Percentiles rank a stretch among this genome's conserved stretches.
These are phyloP conservation scores for Candoia aspera DNA, from an alignment of 2,113 vertebrate species.

Conservation along the genomic window DNA sequence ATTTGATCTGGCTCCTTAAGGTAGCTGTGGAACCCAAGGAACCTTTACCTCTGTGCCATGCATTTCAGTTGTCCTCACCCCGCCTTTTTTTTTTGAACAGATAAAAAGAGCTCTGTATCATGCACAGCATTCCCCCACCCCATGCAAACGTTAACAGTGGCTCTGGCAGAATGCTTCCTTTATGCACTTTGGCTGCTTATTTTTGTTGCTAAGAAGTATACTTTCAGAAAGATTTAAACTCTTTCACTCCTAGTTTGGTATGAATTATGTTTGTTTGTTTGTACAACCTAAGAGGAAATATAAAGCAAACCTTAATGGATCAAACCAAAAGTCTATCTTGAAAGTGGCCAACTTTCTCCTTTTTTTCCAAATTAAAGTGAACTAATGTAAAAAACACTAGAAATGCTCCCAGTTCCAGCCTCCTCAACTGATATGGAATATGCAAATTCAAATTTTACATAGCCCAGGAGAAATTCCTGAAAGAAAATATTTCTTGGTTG, in stretches of 20 bases:
- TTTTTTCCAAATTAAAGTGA: background rate
- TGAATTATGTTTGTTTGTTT: background rate
- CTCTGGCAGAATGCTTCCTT: background rate
- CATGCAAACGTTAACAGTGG: background rate
- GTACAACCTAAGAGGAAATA: background rate
- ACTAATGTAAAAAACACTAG: background rate
- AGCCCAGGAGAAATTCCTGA: background rate
- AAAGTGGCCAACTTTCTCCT: background rate
- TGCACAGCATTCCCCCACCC: background rate
- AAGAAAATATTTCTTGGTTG: background rate
- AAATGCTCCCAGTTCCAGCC: background rate
- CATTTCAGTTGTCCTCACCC: background rate
- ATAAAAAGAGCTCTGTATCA: background rate
- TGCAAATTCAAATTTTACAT: background rate
- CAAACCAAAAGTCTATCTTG: background rate
- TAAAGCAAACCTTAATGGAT: background rate
- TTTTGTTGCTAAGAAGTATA: background rate
- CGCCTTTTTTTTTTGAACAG: background rate
- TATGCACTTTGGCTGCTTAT: background rate
- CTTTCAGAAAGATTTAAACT: background rate
- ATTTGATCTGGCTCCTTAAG: no score
- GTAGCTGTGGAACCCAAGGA: background rate
- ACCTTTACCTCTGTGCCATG: no score
- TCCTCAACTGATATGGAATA: background rate
- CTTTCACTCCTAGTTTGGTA: background rate